Base-by-base conservation (phyloP, 37 sponge, comb jelly and placozoan species). In the Beroe forskalii region DNA sequence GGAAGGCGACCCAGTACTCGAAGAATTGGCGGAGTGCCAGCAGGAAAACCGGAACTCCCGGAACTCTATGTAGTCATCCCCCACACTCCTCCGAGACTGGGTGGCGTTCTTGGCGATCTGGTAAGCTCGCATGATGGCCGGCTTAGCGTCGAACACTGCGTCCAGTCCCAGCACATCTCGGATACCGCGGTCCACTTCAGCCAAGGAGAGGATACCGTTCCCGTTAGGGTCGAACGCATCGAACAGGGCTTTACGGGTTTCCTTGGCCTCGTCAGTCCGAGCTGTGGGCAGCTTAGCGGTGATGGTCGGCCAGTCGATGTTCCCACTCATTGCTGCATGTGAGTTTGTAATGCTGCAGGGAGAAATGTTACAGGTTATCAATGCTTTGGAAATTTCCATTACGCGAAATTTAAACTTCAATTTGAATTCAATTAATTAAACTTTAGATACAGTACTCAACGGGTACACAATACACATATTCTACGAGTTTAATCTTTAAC, bases 41-140 rank as follows among this genome's bases (percentile, higher is more conserved):
- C 4, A 64, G 66, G 66, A 64, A 64, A 64, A 64, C 4, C 66
- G 66, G 66, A 64, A 64, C 66, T 64, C 66, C 30, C 66, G 66
- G 30, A 28, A 28, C 66, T 64, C 66, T 8, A 64, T 64, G 30
- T 64, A 64, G 25, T 64, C 66, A 23, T 64, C 66, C 14, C 66
- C 66, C 20, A 28, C 66, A 22, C 30, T 28, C 30, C 66, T 8
- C 4, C 66, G 25, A 27, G 66, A 64, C 17, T 64, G 25, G 14
- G 66, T 64, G 24, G 4, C 25, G 30, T 64, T 27, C 25, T 64
- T 64, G 20, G 66, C 66, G 30, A 27, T 27, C 25, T 64, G 66
- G 66, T 22, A 64, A 8, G 66, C 66, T 3, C 66, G 25, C 66
- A 64, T 64, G 66, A 64, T 64, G 24, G 25, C 66, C 3, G 66